Conservation (phyloP, 2,888 invertebrate species). For the Masnerella sp. region DNA sequence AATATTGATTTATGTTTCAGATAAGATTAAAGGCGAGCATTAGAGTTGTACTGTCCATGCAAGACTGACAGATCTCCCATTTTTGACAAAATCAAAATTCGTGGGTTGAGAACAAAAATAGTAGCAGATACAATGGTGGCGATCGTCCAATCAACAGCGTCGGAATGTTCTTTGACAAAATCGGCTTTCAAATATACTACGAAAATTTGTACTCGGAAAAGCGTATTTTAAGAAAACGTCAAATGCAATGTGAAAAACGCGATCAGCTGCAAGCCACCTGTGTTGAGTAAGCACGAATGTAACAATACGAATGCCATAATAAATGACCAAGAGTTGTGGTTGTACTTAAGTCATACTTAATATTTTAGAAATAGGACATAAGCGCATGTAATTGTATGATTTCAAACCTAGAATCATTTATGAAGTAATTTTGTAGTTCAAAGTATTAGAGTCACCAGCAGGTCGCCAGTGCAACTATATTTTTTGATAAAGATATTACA, state of each 20-base stretch:
- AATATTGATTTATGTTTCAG: no score
- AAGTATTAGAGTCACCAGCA: no score
- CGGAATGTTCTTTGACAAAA: no score
- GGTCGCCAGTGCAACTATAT: no score
- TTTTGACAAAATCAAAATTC: slow-evolving; percentile 69
- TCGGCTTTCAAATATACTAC: no score
- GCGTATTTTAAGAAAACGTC: no score
- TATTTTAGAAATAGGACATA: slow-evolving; percentile 68
- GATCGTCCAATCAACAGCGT: no score
- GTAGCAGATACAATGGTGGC: slow-evolving; percentile 33
- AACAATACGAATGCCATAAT: slow-evolving; percentile 76
- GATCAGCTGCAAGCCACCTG: slow-evolving; percentile 28
- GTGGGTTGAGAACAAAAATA: slow-evolving; percentile 39
- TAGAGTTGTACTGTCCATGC: slow-evolving; percentile 68
- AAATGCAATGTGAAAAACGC: no score
- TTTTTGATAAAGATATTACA: no score
- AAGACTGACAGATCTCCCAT: slow-evolving; percentile 65
- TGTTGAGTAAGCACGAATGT: slow-evolving; percentile 42
- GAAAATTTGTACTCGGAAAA: no score
- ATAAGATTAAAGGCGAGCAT: no score
- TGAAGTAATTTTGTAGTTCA: slow-evolving; percentile 49
- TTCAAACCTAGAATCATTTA: slow-evolving; percentile 61
- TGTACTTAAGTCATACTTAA: slow-evolving; percentile 78
- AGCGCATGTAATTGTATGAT: slow-evolving; percentile 58
- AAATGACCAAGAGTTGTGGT: slow-evolving; percentile 77